Conservation (phyloP, 2,113 vertebrate genomes). For the Myanophis thanlyinensis region DNA sequence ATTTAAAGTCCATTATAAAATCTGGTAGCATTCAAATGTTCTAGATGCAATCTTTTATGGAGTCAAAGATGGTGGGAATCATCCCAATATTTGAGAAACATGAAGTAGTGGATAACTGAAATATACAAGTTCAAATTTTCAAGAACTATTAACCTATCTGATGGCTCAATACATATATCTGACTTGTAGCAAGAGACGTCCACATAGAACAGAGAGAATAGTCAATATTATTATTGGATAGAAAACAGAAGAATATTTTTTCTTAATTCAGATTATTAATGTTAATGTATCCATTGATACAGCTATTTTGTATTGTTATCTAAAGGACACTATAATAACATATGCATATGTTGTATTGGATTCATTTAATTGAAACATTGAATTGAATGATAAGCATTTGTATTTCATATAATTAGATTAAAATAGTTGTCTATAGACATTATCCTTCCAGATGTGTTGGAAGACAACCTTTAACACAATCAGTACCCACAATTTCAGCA, state of each 20-base stretch:
- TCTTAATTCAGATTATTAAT: neutral
- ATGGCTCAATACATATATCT: neutral
- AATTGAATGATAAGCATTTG: neutral
- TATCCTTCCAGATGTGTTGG: neutral
- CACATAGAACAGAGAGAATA: neutral
- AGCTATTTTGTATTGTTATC: neutral
- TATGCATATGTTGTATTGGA: neutral
- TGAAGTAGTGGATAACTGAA: neutral
- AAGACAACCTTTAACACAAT: neutral
- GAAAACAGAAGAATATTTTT: neutral
- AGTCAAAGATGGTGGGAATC: neutral
- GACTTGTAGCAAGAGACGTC: neutral
- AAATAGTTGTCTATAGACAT: neutral
- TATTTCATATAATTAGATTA: neutral
- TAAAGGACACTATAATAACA: neutral
- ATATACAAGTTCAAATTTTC: neutral
- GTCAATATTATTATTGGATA: neutral
- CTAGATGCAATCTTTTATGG: neutral
- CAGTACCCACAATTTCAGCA: neutral
- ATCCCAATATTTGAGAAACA: neutral
- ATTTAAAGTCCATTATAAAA: neutral
- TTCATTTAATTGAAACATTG: neutral
- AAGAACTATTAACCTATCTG: neutral
- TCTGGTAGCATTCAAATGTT: neutral
- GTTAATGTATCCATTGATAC: neutral